Base-by-base conservation (phyloP, 2,888 invertebrate species). In the Folsomia manolachei region DNA sequence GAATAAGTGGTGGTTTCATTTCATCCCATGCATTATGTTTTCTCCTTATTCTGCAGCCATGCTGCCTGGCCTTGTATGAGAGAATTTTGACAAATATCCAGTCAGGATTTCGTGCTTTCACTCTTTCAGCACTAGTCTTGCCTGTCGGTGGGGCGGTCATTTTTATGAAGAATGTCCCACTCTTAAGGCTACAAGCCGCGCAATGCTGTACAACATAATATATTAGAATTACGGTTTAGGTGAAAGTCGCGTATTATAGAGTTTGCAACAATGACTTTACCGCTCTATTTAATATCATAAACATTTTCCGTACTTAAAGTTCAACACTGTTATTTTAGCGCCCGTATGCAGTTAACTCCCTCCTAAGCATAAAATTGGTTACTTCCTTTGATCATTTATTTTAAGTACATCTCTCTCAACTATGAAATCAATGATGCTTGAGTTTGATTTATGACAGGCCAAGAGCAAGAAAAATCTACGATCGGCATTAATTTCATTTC, bases 371-470 rank as follows among this genome's bases (percentile, higher is more conserved):
- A 39, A 39, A 66, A 66, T 66, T 24, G 66, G 9, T 52, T 66
- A 52, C 51, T 66, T 66, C 66, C 66, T 66, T 66, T 39, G 66
- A 66, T 66, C 66, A 66, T 66, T 66, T 66, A 51, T 52, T n/a
- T 60, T 39, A 39, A 39, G 39, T 39, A 39, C 4, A 39, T 39
- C 39, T 39, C 39, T 39, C 39, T 39, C 39, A 39, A 14, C 39
- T 14, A 14, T 39, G 14, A 14, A 39, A 39, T 39, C 39, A 39
- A 39, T 39, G 39, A 39, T 39, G 39, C 39, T 39, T 39, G 39
- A 39, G 39, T 39, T 39, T 39, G 39, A 39, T 39, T 39, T 39
- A 39, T 4, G 39, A n/a, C n/a, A n/a, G 60, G 60, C 19, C n/a
- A 21, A 11, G 60, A 11, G 51, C 64, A 64, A 19, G 2, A 64